Evolutionary conservation across 2,113 vertebrate genomes (phyloP).

Genomic region (Triplophysa rosa): DNA sequence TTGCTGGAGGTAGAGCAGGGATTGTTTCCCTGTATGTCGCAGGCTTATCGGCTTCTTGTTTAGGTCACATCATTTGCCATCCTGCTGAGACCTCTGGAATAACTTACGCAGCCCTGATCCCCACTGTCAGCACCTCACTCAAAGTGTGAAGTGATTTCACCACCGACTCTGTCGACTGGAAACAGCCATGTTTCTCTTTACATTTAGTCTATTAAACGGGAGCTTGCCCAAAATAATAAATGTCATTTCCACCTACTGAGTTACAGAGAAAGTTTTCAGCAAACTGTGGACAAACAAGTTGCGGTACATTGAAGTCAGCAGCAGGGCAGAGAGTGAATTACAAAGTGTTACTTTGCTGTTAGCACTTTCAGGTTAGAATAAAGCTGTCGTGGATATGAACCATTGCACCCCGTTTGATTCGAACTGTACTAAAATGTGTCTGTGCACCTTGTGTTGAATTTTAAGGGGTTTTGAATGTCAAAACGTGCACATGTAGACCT

Average conservation of each 20-base stretch:
- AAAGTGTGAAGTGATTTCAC: conserved; percentile 66
- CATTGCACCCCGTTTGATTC: neutral
- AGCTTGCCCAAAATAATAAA: conserved; percentile 38
- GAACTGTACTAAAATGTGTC: neutral
- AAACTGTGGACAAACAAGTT: conserved; percentile 34
- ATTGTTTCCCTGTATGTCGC: conserved; percentile 51
- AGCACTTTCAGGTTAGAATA: neutral
- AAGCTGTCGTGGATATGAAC: conserved; percentile 18
- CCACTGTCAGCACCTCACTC: conserved; percentile 65
- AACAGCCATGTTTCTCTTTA: conserved; percentile 56
- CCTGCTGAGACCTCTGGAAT: conserved; percentile 63
- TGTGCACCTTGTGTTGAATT: conserved; percentile 9
- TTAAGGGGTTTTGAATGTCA: conserved; percentile 52
- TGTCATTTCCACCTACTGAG: conserved; percentile 48
- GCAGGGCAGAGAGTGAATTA: neutral
- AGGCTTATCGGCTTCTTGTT: conserved; percentile 62
- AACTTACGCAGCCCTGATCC: conserved; percentile 64
- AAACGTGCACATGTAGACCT: neutral
- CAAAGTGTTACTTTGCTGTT: neutral
- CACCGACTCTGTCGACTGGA: conserved; percentile 56
- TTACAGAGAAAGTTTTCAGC: conserved; percentile 21
- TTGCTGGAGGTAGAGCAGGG: conserved; percentile 50
- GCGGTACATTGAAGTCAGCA: conserved; percentile 10
- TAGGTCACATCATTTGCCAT: conserved; percentile 59
- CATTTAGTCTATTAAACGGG: conserved; percentile 51